phyloP scores from a whole-genome alignment of 1,140 invertebrate genomes.

The Drosophila auraria region DNA sequence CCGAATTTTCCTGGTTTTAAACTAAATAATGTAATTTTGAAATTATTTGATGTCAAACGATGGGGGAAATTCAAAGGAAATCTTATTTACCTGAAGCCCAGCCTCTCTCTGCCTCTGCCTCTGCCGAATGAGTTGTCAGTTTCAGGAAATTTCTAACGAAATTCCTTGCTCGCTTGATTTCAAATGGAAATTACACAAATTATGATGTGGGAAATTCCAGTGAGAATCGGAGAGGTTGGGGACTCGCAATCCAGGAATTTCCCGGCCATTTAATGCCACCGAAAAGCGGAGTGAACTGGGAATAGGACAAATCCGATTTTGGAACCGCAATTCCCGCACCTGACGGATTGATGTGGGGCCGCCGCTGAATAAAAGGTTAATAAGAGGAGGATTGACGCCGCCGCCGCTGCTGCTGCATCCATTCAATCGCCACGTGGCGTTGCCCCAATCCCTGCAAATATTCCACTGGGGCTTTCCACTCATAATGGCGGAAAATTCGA shows the following conservation, averaged over 20 bases:
- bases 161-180: neutral
- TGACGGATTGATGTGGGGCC: conserved; percentile 18
- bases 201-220: neutral
- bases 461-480: conserved; percentile 23
- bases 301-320: conserved; percentile 30
- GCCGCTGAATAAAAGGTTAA: conserved; percentile 30
- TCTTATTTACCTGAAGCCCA: neutral
- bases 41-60: neutral
- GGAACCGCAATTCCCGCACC: neutral
- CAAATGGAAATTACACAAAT: conserved; percentile 10
- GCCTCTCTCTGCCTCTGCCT: too few relatives aligned
- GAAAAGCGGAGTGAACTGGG: neutral
- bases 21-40: neutral
- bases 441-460: conserved; percentile 19
- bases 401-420: conserved; percentile 11
- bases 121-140: neutral
- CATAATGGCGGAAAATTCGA: conserved; percentile 53
- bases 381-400: conserved; percentile 11
- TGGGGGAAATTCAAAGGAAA: neutral
- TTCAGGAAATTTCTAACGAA: neutral
- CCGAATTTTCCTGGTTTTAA: neutral
- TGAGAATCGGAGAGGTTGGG: neutral
- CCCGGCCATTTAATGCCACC: conserved; percentile 19
- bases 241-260: neutral
- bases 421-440: conserved; percentile 6